These are phyloP conservation scores for Drosophila athabasca DNA, from an alignment of 1,140 invertebrate species.

Conservation along the genomic window DNA sequence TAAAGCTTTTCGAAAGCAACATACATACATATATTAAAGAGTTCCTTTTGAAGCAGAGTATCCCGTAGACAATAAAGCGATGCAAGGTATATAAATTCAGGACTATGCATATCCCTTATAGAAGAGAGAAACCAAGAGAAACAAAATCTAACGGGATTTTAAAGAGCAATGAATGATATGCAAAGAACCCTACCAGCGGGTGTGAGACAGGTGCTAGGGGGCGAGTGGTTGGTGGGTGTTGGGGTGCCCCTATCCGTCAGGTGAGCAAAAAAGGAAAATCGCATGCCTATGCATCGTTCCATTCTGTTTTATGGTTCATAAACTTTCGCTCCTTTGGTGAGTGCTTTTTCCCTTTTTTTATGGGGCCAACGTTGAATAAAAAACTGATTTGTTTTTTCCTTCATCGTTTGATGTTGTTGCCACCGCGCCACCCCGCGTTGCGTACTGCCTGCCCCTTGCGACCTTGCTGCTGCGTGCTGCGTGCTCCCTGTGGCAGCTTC, in stretches of 20 bases:
- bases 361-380: conserved; percentile 43
- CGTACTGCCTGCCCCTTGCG: background rate
- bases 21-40: too few species aligned
- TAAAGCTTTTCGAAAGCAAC: too few species aligned
- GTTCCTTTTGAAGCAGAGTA: too few species aligned
- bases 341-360: conserved; percentile 52
- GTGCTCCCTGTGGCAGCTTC: background rate
- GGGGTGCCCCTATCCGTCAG: too few species aligned
- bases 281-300: conserved; percentile 60
- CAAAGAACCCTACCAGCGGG: conserved; percentile 12
- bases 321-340: conserved; percentile 55
- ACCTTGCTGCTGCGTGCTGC: too few species aligned
- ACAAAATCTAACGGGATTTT: conserved; percentile 40
- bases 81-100: too few species aligned
- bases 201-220: background rate
- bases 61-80: too few species aligned
- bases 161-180: conserved; percentile 37
- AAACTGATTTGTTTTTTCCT: conserved; percentile 59
- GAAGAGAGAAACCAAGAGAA: too few species aligned
- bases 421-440: too few species aligned
- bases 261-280: conserved; percentile 28
- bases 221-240: too few species aligned
- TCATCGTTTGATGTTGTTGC: conserved; percentile 36
- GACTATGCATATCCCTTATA: too few species aligned
- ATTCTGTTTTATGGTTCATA: conserved; percentile 65